Conservation (phyloP, 1,140 invertebrate genomes). For the Drosophila orosa region DNA sequence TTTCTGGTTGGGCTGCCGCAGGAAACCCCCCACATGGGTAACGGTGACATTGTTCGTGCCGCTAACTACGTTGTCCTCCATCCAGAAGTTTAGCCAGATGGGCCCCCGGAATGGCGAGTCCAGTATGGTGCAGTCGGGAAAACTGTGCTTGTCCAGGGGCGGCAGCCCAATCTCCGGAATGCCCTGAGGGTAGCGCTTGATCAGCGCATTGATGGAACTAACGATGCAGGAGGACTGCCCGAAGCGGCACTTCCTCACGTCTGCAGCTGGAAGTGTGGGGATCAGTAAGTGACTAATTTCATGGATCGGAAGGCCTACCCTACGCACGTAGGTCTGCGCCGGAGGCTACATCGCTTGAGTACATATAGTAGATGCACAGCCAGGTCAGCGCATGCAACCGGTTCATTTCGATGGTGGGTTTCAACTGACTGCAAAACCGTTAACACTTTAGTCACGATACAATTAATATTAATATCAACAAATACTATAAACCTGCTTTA, state of each 20-base stretch:
- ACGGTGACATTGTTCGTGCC: conserved; percentile 31
- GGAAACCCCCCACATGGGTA: conserved; percentile 49
- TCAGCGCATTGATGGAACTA: conserved; percentile 46
- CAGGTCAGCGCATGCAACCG: not conserved
- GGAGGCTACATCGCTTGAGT: not conserved
- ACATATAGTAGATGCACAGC: not conserved
- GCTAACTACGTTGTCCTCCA: conserved; percentile 15
- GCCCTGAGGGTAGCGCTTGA: conserved; percentile 50
- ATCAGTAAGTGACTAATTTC: not conserved
- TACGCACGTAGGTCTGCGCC: conserved; percentile 24
- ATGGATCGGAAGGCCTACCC: not conserved
- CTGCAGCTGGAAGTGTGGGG: conserved; percentile 36
- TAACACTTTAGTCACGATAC: conserved; percentile 15
- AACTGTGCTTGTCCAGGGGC: conserved; percentile 20
- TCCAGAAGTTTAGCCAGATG: conserved; percentile 49
- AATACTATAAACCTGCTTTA: conserved; percentile 7
- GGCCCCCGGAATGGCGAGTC: conserved; percentile 17
- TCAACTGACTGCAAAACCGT: conserved; percentile 3
- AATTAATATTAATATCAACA: conserved; percentile 6
- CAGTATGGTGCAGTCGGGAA: conserved; percentile 20
- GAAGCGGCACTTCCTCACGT: conserved; percentile 57
- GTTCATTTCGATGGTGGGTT: conserved; percentile 5
- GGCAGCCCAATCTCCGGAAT: conserved; percentile 61
- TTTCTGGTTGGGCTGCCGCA: conserved; percentile 35
- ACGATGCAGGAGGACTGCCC: conserved; percentile 51